Base-by-base conservation (phyloP, 2,888 invertebrate species). In the Xiphydria camelus region DNA sequence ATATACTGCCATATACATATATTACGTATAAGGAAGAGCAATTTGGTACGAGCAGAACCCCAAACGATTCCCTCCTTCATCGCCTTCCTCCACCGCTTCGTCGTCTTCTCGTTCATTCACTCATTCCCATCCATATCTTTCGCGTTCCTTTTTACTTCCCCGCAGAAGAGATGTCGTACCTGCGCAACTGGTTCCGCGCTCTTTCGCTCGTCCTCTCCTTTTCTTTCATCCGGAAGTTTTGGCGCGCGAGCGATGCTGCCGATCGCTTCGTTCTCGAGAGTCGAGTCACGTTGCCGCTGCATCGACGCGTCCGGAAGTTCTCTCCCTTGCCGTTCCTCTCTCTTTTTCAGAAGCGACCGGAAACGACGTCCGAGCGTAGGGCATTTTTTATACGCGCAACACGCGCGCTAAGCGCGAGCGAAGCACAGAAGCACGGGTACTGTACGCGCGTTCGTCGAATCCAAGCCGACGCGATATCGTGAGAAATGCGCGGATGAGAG, bases 1-100 rank as follows among this genome's bases (percentile, higher is more conserved):
- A 70, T 67, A n/a, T n/a, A 70, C 71, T 73, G 70, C 69, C 70
- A 72, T 68, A 59, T 57, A 53, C n/a, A 12, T 57, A 61, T 45
- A 54, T 50, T 64, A 66, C 57, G 50, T 65, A 66, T 65, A 62
- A 33, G 55, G 57, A 49, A 12, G 59, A 51, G 40, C 59, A 45
- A 59, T 68, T 64, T 62, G 59, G 59, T 66, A 67, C 55, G 46
- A 55, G 44, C 51, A 50, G 37, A 6, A 31, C 33, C 25, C 43
- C 25, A 37, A 23, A 19, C n/a, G 6, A 35, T 23, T 23, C 34
- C 45, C 19, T 42, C 47, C 42, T 40, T 47, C 41, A 34, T 45
- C 22, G 37, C 35, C 33, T 19, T 41, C 23, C 35, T 33, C 35
- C 36, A 37, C 6, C 25, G 43, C 41, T 40, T 42, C 35, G 25